These are phyloP conservation scores for Andrena chrysosceles DNA, from an alignment of 2,888 invertebrate species.

Conservation along the genomic window DNA sequence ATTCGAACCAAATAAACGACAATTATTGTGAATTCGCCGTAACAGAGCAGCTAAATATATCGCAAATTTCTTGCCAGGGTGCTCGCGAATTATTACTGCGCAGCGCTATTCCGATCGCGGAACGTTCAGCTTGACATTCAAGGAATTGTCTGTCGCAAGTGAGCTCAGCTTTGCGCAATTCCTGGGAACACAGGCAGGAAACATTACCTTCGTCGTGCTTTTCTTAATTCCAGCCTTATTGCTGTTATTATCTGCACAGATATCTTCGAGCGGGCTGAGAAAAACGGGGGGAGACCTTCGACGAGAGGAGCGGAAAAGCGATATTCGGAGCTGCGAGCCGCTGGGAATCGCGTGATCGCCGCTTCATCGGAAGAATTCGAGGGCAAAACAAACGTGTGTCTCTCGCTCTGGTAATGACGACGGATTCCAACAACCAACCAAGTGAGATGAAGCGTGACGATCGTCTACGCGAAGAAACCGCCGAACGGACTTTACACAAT, in stretches of 20 bases:
- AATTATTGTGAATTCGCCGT: slow-evolving; percentile 21
- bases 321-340: not conserved
- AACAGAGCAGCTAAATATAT: slow-evolving; percentile 62
- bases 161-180: slow-evolving; percentile 56
- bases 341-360: not conserved
- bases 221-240: slow-evolving; percentile 50
- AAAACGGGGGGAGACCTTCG: not conserved
- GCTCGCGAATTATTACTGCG: slow-evolving; percentile 62
- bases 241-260: slow-evolving; percentile 28
- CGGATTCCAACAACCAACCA: slow-evolving; percentile 14
- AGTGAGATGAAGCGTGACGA: slow-evolving; percentile 38
- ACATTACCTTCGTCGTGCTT: slow-evolving; percentile 34
- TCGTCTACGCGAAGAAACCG: slow-evolving; percentile 44
- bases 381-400: slow-evolving; percentile 17
- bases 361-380: not conserved
- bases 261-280: slow-evolving; percentile 16
- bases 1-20: slow-evolving; percentile 6
- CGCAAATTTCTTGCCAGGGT: slow-evolving; percentile 46
- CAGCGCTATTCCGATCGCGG: slow-evolving; percentile 54
- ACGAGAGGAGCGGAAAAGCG: slow-evolving; percentile 1
- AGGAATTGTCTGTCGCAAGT: slow-evolving; percentile 66
- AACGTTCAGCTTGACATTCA: slow-evolving; percentile 67
- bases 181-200: slow-evolving; percentile 45
- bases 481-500: slow-evolving; percentile 21
- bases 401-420: not conserved